Evolutionary conservation across 2,113 vertebrate genomes (phyloP), one percentile per base, ranked within the genome.

Genomic region (Morone saxatilis): DNA sequence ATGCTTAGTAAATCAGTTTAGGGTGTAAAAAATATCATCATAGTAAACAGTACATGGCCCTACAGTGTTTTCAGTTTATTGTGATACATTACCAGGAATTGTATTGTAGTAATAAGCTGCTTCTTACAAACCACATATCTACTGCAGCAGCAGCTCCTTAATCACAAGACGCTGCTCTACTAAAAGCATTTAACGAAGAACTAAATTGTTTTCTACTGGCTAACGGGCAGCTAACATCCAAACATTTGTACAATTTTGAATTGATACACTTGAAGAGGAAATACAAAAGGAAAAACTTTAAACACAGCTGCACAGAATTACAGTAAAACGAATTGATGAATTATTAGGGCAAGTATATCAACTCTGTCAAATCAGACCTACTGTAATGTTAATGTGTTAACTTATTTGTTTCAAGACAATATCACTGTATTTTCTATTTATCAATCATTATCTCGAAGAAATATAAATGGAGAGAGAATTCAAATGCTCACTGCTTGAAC

Each of bases 401-500:
- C 17, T 31, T 65, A 89, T 82, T 79, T 22, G 16, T 4, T 9
- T 47, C 14, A n/a, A 61, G 59, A 61, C 36, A 60, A 48, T 6
- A 78, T 43, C 22, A 57, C 7, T 16, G 45, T 41, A 25, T 17
- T 71, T 61, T 48, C 5, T 0, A 80, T 60, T 71, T 51, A 19
- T 70, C 51, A 75, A 57, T 85, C 56, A 63, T 51, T 17, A 51
- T 41, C 43, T 47, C 57, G 19, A 81, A 63, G 50, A 68, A 70
- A 68, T n/a, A 36, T 17, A 17, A 56, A 48, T 76, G 48, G 13
- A 66, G 51, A 79, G 7, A 84, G 40, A 77, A 76, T 78, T 83
- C 14, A 53, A 80, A 78, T 57, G 84, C 93, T 94, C 91, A 94
- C 94, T 91, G 86, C 68, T 66, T 91, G 88, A 88, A 93, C 83